A percentile compares a stretch with the other conserved stretches of the same genome.
Evolutionary conservation across 2,113 vertebrate species (phyloP).

Genomic region (Antigone vipio): DNA sequence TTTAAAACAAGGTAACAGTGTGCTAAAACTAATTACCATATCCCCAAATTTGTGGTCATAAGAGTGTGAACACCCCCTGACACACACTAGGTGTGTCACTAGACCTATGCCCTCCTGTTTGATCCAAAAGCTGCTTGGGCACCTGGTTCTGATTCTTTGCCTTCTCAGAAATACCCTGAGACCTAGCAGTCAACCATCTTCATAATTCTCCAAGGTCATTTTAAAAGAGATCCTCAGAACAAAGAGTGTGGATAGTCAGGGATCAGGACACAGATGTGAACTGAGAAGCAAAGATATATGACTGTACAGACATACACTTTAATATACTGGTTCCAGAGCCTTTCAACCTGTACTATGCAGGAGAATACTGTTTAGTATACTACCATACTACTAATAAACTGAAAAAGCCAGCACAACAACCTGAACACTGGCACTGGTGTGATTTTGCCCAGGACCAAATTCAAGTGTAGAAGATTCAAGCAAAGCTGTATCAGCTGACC

Average conservation of each 20-base stretch:
- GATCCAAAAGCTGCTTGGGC: background rate
- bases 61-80: fast-evolving
- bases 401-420: background rate
- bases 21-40: background rate
- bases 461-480: background rate
- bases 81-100: too few species aligned
- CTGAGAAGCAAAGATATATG: background rate
- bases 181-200: background rate
- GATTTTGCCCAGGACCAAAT: background rate
- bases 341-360: background rate
- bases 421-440: background rate
- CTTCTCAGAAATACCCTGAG: background rate
- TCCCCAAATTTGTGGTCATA: fast-evolving
- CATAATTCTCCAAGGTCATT: background rate
- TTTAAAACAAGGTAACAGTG: background rate
- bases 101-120: background rate
- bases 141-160: fast-evolving
- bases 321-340: background rate
- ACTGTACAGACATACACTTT: background rate
- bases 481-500: background rate
- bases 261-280: background rate
- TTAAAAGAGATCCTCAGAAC: background rate
- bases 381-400: background rate
- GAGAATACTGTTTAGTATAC: background rate
- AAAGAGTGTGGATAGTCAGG: background rate